These are phyloP conservation scores for Dendrocopos noguchii DNA, from an alignment of 2,113 vertebrate species.

Conservation along the genomic window DNA sequence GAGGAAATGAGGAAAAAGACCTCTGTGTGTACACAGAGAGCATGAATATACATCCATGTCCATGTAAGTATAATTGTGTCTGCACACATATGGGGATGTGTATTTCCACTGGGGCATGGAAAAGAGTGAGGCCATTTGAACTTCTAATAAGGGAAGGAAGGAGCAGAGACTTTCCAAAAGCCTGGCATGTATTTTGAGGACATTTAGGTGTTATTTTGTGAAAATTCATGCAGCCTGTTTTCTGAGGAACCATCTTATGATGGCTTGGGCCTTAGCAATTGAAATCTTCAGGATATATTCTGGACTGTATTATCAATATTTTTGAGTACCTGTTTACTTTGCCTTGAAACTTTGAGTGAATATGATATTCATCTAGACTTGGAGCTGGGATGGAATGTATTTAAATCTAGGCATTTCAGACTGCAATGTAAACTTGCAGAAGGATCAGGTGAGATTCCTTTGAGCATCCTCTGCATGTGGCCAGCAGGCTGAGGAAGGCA, in stretches of 20 bases:
- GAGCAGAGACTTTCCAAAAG: neutral
- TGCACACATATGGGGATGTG: rapidly evolving
- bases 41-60: neutral
- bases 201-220: neutral
- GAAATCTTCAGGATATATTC: neutral
- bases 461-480: neutral
- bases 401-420: neutral
- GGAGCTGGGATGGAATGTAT: neutral
- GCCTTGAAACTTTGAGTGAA: neutral
- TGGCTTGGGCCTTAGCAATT: neutral
- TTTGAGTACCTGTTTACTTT: neutral
- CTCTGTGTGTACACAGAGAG: rapidly evolving
- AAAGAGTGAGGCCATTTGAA: neutral
- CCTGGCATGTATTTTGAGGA: rapidly evolving
- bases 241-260: neutral
- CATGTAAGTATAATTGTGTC: neutral
- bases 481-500: too few species aligned
- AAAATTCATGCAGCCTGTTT: neutral
- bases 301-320: neutral
- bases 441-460: neutral
- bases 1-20: neutral
- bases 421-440: neutral
- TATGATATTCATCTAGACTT: neutral
- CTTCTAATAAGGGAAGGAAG: neutral
- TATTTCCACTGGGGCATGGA: neutral